These are phyloP conservation scores for Erynnis tages DNA, from an alignment of 2,888 invertebrate genomes.

Conservation along the genomic window DNA sequence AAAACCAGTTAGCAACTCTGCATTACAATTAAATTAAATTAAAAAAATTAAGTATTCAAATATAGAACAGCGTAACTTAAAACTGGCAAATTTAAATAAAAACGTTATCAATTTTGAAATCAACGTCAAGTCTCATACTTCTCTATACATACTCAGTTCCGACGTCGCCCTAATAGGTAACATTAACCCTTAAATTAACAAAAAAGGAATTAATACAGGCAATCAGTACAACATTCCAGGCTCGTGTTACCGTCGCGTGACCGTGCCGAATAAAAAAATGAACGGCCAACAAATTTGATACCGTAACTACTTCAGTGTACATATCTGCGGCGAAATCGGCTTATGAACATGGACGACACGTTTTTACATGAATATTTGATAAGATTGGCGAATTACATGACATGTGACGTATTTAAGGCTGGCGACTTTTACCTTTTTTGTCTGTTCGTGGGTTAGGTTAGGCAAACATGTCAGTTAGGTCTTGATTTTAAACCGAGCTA, in stretches of 20 bases:
- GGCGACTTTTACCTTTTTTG: too few species aligned
- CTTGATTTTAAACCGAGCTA: too few species aligned
- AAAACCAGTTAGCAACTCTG: too few species aligned
- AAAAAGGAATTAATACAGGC: conserved; percentile 34
- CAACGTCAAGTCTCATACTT: conserved; percentile 2
- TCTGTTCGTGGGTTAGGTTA: too few species aligned
- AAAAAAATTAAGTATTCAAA: too few species aligned
- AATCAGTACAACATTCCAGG: conserved; percentile 65
- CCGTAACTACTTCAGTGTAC: conserved; percentile 64
- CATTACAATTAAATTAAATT: too few species aligned
- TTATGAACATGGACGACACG: conserved; percentile 50
- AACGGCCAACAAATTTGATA: conserved; percentile 67
- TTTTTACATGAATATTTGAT: conserved; percentile 23
- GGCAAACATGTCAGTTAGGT: too few species aligned
- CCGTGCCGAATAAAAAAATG: conserved; percentile 61
- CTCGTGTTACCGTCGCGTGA: conserved; percentile 70
- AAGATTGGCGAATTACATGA: conserved; percentile 15
- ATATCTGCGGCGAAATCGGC: conserved; percentile 74
- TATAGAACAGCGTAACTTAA: too few species aligned
- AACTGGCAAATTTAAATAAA: too few species aligned
- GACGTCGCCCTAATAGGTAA: conserved; percentile 24
- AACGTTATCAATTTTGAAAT: conserved; percentile 11
- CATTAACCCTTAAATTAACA: conserved; percentile 28
- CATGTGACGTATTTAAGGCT: not conserved
- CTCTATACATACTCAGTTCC: too few species aligned